phyloP scores from a whole-genome alignment of 1,140 invertebrate species.

The Cydia strobilella region DNA sequence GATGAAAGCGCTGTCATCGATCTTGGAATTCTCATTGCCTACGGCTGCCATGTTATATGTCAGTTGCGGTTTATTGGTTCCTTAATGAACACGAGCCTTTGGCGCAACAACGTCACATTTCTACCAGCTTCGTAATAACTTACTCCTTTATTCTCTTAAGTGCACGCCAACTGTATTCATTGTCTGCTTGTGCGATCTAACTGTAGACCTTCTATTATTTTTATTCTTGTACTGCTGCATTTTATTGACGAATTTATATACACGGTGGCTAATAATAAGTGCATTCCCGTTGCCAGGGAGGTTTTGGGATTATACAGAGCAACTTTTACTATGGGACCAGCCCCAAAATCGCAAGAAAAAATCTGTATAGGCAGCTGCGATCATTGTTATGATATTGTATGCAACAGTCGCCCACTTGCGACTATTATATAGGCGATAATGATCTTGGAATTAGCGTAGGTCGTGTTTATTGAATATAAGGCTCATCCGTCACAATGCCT shows the following conservation, averaged over 20 bases:
- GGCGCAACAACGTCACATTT: background rate
- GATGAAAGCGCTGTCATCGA: slow-evolving; percentile 53
- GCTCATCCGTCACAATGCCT: slow-evolving; percentile 31
- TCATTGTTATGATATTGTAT: slow-evolving; percentile 67
- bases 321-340: too few species aligned
- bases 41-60: slow-evolving; percentile 43
- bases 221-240: slow-evolving; percentile 50
- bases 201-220: slow-evolving; percentile 59
- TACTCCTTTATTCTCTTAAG: background rate
- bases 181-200: slow-evolving; percentile 60
- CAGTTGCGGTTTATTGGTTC: slow-evolving; percentile 54
- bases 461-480: slow-evolving; percentile 66
- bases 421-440: slow-evolving; percentile 61
- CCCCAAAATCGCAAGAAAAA: too few species aligned
- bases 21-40: slow-evolving; percentile 54
- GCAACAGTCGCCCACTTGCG: slow-evolving; percentile 62
- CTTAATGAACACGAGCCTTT: slow-evolving; percentile 49
- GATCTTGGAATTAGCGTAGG: slow-evolving; percentile 74
- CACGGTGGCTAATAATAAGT: too few species aligned
- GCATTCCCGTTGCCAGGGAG: too few species aligned
- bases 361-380: slow-evolving; percentile 33
- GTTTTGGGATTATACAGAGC: too few species aligned
- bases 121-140: background rate
- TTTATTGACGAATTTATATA: slow-evolving; percentile 42
- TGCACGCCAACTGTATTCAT: slow-evolving; percentile 47